Conservation (phyloP, 1,140 invertebrate genomes). For the Daktulosphaira vitifoliae region DNA sequence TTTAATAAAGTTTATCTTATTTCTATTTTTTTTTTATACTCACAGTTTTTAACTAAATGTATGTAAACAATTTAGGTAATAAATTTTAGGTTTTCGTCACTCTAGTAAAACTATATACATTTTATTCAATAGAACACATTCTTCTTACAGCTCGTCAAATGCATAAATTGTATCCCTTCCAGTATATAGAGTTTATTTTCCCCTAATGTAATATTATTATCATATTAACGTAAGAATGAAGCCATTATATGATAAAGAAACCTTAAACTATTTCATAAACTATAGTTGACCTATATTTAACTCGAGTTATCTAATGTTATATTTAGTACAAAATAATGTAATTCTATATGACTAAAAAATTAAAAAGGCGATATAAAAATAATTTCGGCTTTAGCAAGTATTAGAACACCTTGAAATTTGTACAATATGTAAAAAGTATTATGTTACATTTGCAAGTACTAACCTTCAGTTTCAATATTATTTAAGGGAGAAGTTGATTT, state of each 20-base stretch:
- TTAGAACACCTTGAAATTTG: neutral
- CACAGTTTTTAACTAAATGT: too few relatives aligned
- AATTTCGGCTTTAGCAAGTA: neutral
- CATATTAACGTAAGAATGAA: constrained; percentile 10
- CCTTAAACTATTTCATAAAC: constrained; percentile 27
- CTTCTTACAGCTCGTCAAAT: neutral
- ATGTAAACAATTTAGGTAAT: too few relatives aligned
- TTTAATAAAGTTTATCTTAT: too few relatives aligned
- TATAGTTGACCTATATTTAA: constrained; percentile 6
- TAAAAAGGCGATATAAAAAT: neutral
- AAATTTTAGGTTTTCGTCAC: too few relatives aligned
- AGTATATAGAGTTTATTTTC: neutral
- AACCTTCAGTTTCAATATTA: constrained; percentile 2
- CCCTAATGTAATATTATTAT: constrained; percentile 23
- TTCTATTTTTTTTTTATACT: too few relatives aligned
- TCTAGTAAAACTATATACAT: constrained; percentile 16
- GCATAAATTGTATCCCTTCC: neutral
- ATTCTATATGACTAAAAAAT: neutral
- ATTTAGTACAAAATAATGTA: neutral
- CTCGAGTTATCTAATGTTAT: neutral
- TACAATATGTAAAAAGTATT: neutral
- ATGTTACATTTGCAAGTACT: neutral
- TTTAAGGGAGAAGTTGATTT: neutral
- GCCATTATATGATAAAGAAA: constrained; percentile 25
- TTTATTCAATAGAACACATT: neutral